These are phyloP conservation scores for Ectropis crepuscularia DNA, from an alignment of 2,888 invertebrate genomes.

Conservation along the genomic window DNA sequence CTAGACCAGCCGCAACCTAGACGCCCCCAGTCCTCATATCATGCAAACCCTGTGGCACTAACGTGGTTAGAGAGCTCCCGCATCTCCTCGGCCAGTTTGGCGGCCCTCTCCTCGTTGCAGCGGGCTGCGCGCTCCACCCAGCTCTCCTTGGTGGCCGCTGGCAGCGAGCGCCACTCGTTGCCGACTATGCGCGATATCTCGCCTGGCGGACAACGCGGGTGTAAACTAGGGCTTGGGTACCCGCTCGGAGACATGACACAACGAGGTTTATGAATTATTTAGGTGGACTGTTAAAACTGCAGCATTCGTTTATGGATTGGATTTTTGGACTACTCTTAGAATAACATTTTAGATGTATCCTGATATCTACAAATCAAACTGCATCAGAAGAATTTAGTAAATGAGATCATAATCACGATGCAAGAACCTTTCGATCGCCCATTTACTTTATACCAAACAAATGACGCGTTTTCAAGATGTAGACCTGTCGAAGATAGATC, in stretches of 20 bases:
- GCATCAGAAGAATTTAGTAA: too few species aligned
- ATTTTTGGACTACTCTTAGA: too few species aligned
- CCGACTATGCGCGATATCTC: slow-evolving; percentile 90
- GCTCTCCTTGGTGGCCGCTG: slow-evolving; percentile 93
- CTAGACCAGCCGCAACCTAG: neutral
- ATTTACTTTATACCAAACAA: too few species aligned
- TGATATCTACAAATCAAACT: too few species aligned
- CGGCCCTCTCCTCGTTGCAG: slow-evolving; percentile 94
- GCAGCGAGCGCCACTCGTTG: slow-evolving; percentile 96
- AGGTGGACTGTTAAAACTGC: neutral
- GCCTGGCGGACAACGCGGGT: slow-evolving; percentile 53
- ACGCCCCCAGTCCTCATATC: neutral
- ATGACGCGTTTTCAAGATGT: too few species aligned
- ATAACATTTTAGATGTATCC: too few species aligned
- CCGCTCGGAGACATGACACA: slow-evolving; percentile 10
- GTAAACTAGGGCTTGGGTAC: slow-evolving; percentile 14
- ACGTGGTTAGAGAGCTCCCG: slow-evolving; percentile 73
- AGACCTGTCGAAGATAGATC: too few species aligned
- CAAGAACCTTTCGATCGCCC: too few species aligned
- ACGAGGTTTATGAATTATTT: neutral
- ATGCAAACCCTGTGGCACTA: slow-evolving; percentile 41
- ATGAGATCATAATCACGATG: too few species aligned
- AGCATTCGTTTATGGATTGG: neutral
- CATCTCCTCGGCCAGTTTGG: slow-evolving; percentile 85
- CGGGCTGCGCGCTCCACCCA: slow-evolving; percentile 97